Percentiles rank a stretch among this genome's conserved stretches.
These are phyloP conservation scores for Encarsia formosa DNA, from an alignment of 2,888 invertebrate genomes.

Conservation along the genomic window DNA sequence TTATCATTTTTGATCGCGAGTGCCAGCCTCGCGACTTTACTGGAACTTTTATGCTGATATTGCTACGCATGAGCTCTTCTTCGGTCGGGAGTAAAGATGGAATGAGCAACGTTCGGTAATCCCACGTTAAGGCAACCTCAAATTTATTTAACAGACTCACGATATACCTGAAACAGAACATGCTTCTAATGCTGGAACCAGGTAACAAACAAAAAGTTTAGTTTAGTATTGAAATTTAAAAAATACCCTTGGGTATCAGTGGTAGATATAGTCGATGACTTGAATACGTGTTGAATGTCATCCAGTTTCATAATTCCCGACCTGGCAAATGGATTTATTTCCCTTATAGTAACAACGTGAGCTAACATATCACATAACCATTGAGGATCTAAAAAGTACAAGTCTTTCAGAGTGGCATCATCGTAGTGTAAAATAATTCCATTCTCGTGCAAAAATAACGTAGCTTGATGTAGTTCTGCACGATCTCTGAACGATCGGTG, in stretches of 20 bases:
- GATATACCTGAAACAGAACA: slow-evolving; percentile 55
- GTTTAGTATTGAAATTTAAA: background rate
- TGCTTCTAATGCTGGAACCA: no score
- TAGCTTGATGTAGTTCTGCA: slow-evolving; percentile 90
- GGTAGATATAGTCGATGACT: slow-evolving; percentile 75
- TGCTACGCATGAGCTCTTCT: slow-evolving; percentile 58
- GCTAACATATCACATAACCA: slow-evolving; percentile 98
- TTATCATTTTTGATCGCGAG: slow-evolving; percentile 49
- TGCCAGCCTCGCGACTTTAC: slow-evolving; percentile 67
- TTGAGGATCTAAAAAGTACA: slow-evolving; percentile 95
- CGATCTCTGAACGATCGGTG: slow-evolving; percentile 76
- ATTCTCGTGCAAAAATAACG: slow-evolving; percentile 95
- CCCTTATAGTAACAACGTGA: slow-evolving; percentile 93
- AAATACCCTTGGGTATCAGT: slow-evolving; percentile 66
- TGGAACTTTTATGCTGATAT: slow-evolving; percentile 54
- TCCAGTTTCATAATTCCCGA: slow-evolving; percentile 91
- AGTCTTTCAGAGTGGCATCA: slow-evolving; percentile 87
- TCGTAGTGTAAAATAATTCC: slow-evolving; percentile 94
- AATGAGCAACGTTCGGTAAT: slow-evolving; percentile 82
- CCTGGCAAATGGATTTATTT: slow-evolving; percentile 91
- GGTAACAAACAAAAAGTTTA: background rate
- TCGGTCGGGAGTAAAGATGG: slow-evolving; percentile 84
- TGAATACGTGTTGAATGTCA: slow-evolving; percentile 88
- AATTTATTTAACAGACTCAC: slow-evolving; percentile 92
- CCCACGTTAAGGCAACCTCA: slow-evolving; percentile 96